Evolutionary conservation across 2,888 invertebrate species (phyloP), one percentile per base, ranked within the genome.

Genomic region (Apomyelois bistriatella): DNA sequence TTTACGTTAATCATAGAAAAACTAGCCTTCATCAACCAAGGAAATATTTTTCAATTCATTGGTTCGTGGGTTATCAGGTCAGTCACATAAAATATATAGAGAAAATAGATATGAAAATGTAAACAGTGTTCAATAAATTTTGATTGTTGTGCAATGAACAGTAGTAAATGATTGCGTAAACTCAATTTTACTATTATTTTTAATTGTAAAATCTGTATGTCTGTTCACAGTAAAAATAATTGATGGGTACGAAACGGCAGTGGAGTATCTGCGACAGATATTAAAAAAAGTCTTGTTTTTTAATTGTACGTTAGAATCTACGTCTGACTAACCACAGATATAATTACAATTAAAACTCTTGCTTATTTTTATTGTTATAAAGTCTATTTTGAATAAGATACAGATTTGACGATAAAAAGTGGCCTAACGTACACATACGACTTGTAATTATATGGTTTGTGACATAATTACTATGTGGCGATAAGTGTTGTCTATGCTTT

Each of bases 251-350:
- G 52, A 54, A 60, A 58, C 56, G 47, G 54, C 56, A 59, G 58
- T 53, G 22, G 48, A 42, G 43, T 47, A 58, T 53, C 54, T 51
- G 55, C 54, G 58, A 61, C 60, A 60, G 54, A 53, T 53, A 54
- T 38, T 50, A 56, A 58, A 60, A 59, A 53, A 60, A 58, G 55
- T 52, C 46, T 52, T 48, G 46, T 53, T 35, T 62, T 62, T 62
- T 65, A 65, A 65, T 65, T 65, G 55, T 43, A 65, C 58, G 58
- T 59, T 58, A 49, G 57, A 61, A 61, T 53, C 57, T 49, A 59
- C 47, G 46, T 52, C 52, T 48, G 32, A 42, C 47, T 37, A 37
- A 42, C 40, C 36, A 41, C 48, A 32, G 52, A 41, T 38, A 57
- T 40, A 13, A 38, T 35, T 37, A 37, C 47, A 36, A 54, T 32